phyloP scores from a whole-genome alignment of 2,113 vertebrate species.

The Mirounga angustirostris region DNA sequence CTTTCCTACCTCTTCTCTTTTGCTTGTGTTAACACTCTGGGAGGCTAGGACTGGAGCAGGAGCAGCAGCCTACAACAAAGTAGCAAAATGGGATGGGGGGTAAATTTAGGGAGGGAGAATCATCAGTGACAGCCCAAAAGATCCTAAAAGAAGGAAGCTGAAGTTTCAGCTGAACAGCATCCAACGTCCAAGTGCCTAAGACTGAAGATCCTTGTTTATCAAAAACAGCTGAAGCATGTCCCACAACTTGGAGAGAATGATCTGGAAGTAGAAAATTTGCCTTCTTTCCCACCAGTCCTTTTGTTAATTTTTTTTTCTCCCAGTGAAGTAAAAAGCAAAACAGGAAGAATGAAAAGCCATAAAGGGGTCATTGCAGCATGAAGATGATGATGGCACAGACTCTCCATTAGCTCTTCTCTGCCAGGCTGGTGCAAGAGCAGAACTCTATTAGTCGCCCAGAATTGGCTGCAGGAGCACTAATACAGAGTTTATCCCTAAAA shows the following conservation, averaged over 20 bases:
- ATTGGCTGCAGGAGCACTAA: slow-evolving; percentile 93
- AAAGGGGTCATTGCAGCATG: slow-evolving; percentile 88
- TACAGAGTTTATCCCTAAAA: slow-evolving; percentile 94
- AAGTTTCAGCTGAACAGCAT: background rate
- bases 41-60: fast-evolving
- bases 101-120: background rate
- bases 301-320: background rate
- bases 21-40: background rate
- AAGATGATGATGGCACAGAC: slow-evolving; percentile 92
- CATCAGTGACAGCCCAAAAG: background rate
- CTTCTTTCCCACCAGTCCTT: background rate
- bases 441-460: slow-evolving; percentile 92
- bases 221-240: background rate
- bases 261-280: background rate
- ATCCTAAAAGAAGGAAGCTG: background rate
- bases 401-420: slow-evolving; percentile 91
- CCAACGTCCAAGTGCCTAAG: background rate
- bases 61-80: background rate
- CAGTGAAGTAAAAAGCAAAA: background rate
- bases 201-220: background rate
- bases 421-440: slow-evolving; percentile 89
- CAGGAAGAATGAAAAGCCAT: background rate
- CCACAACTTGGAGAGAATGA: background rate
- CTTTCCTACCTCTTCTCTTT: background rate
- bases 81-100: background rate